Conservation (phyloP, 2,113 vertebrate genomes). For the Notarius quadriscutis region DNA sequence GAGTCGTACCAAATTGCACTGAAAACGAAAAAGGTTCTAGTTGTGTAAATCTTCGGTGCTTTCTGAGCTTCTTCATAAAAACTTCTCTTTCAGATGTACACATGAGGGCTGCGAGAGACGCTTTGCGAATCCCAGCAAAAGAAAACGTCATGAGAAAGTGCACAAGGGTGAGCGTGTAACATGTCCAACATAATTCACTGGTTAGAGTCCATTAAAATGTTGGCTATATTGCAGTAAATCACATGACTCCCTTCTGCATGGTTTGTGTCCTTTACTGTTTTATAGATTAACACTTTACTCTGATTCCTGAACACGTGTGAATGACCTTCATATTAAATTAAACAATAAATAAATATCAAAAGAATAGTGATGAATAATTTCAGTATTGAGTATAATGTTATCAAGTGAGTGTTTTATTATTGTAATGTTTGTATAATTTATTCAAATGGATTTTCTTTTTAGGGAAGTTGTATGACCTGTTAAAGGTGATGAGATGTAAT, state of each 20-base stretch:
- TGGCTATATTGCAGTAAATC: neutral
- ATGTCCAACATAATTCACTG: neutral
- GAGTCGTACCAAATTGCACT: neutral
- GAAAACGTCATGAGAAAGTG: conserved; percentile 85
- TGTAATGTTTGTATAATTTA: no score
- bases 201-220: neutral
- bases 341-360: neutral
- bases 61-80: neutral
- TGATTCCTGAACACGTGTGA: neutral
- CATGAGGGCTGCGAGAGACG: conserved; percentile 80
- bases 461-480: no score
- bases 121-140: conserved; percentile 75
- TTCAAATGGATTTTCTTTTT: no score
- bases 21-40: neutral
- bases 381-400: no score
- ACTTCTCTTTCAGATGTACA: conserved; percentile 73
- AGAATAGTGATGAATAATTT: neutral
- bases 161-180: conserved; percentile 74
- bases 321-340: neutral
- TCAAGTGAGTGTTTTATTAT: no score
- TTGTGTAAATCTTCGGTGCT: neutral
- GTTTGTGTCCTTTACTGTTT: neutral
- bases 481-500: no score
- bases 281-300: neutral
- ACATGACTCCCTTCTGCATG: neutral